Conservation (phyloP, 2,797 vertebrate genomes). For the Anas acuta region DNA sequence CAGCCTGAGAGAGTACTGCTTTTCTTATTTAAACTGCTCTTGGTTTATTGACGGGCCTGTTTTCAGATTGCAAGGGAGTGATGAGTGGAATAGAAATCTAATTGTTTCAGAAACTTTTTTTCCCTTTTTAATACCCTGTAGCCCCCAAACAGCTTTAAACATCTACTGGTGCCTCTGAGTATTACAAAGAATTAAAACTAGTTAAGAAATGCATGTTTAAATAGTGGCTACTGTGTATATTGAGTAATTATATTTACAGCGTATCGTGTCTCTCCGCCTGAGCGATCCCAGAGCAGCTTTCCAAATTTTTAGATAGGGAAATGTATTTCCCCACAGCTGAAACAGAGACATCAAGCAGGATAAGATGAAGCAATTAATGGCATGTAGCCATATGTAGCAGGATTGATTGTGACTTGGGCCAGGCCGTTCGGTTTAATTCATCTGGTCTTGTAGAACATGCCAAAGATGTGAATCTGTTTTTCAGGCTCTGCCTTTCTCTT, state of each 20-base stretch:
- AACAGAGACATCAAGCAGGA: not conserved
- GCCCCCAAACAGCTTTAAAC: slow-evolving; percentile 45
- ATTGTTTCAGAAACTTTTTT: slow-evolving; percentile 53
- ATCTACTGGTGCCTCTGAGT: slow-evolving; percentile 46
- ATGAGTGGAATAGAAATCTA: slow-evolving; percentile 55
- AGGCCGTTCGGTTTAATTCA: not conserved
- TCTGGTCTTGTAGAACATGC: not conserved
- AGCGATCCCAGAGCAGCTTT: not conserved
- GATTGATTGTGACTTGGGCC: not conserved
- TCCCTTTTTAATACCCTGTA: slow-evolving; percentile 8
- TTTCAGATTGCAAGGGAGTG: slow-evolving; percentile 34
- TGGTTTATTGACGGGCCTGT: slow-evolving; percentile 37
- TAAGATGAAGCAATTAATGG: not conserved
- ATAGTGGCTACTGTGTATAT: slow-evolving; percentile 37
- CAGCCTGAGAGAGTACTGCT: slow-evolving; percentile 21
- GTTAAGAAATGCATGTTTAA: slow-evolving; percentile 25
- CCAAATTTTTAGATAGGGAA: not conserved
- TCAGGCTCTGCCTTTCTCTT: not conserved
- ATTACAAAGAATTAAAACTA: slow-evolving; percentile 33
- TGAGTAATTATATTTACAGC: not conserved
- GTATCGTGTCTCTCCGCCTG: not conserved
- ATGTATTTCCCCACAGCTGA: not conserved
- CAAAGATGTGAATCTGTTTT: not conserved
- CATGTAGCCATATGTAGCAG: not conserved
- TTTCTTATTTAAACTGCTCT: slow-evolving; percentile 37